Percentiles rank a stretch among this genome's conserved stretches.
These are phyloP conservation scores for Troilus luridus DNA, from an alignment of 2,888 invertebrate species.

Conservation along the genomic window DNA sequence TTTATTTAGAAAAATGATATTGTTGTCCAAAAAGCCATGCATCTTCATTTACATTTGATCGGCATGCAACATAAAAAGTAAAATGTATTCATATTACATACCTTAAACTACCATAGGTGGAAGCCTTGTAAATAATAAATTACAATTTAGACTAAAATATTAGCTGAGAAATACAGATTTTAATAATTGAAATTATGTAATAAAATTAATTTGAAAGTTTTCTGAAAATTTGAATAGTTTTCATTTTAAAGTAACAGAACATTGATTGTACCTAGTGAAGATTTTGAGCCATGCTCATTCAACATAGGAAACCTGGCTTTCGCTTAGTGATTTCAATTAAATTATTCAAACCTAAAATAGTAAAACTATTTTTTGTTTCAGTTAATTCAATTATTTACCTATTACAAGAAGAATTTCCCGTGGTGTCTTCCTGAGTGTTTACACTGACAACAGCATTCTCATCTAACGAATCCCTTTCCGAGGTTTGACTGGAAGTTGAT, in stretches of 20 bases:
- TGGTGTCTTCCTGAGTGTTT: conserved; percentile 64
- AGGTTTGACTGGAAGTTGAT: conserved; percentile 73
- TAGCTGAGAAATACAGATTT: neutral
- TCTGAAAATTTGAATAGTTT: too few relatives aligned
- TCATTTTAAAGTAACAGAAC: too few relatives aligned
- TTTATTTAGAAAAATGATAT: neutral
- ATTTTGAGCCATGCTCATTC: too few relatives aligned
- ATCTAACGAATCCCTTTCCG: conserved; percentile 88
- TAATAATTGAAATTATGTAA: neutral
- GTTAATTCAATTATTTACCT: conserved; percentile 64
- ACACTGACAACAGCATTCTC: conserved; percentile 76
- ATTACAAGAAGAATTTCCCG: conserved; percentile 65
- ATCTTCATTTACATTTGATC: neutral
- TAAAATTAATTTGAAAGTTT: neutral
- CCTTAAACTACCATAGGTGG: conserved; percentile 51
- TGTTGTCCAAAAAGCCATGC: neutral
- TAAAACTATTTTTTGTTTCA: neutral
- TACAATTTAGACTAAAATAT: conserved; percentile 12
- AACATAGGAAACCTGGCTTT: too few relatives aligned
- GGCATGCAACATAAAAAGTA: neutral
- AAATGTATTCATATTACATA: conserved; percentile 28
- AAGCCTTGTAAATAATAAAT: conserved; percentile 54
- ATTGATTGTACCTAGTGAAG: too few relatives aligned
- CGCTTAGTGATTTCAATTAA: neutral
- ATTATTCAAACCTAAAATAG: neutral